Percentiles rank a stretch among this genome's conserved stretches.
These are phyloP conservation scores for Gobius niger DNA, from an alignment of 2,113 vertebrate species.

Conservation along the genomic window DNA sequence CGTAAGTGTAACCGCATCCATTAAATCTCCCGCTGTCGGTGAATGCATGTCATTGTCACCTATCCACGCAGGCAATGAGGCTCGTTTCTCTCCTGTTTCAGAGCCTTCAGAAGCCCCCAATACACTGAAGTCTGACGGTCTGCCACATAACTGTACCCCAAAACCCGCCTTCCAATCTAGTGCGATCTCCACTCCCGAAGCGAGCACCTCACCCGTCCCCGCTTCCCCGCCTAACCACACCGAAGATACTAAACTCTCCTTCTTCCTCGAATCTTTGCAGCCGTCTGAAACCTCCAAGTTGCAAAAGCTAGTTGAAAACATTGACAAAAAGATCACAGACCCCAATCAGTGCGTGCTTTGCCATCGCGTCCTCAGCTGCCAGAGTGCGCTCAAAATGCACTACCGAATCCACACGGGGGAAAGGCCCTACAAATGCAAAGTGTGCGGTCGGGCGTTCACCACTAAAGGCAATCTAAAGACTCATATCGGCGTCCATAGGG, in stretches of 20 bases:
- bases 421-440: constrained; percentile 95
- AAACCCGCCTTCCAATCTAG: constrained; percentile 58
- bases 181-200: constrained; percentile 62
- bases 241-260: constrained; percentile 84
- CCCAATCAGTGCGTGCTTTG: constrained; percentile 95
- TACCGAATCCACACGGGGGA: constrained; percentile 96
- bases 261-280: constrained; percentile 89
- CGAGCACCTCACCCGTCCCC: constrained; percentile 63
- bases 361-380: constrained; percentile 94
- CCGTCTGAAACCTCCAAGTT: constrained; percentile 97
- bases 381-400: constrained; percentile 98
- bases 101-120: constrained; percentile 65
- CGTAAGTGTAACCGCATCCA: constrained; percentile 84
- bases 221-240: constrained; percentile 77
- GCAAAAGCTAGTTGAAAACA: constrained; percentile 96
- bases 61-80: constrained; percentile 78
- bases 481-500: constrained; percentile 91
- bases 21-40: constrained; percentile 84
- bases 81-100: constrained; percentile 62
- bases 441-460: constrained; percentile 95
- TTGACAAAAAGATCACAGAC: constrained; percentile 94
- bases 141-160: constrained; percentile 67
- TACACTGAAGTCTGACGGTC: constrained; percentile 79
- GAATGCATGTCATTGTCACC: constrained; percentile 88
- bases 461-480: constrained; percentile 98